Evolutionary conservation across 2,888 invertebrate species (phyloP).

Genomic region (Hemistola chrysoprasaria): DNA sequence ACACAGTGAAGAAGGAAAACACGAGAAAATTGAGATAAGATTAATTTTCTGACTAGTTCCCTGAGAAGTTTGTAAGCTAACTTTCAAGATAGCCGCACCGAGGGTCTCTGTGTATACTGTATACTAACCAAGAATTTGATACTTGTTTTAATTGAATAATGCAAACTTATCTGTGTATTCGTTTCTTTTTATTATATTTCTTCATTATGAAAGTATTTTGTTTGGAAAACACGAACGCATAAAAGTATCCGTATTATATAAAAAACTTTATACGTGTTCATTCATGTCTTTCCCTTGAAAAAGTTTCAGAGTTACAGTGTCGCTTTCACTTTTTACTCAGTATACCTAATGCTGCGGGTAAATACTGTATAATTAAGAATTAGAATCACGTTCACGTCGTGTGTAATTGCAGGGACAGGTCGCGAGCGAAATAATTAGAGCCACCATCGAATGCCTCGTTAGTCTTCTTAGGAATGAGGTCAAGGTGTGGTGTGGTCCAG

Average conservation of each 20-base stretch:
- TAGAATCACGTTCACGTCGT: conserved; percentile 50
- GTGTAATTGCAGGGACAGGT: conserved; percentile 57
- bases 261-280: neutral
- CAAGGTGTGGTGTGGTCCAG: conserved; percentile 40
- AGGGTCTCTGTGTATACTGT: conserved; percentile 37
- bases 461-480: conserved; percentile 50
- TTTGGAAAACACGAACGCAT: neutral
- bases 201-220: too few species aligned
- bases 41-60: conserved; percentile 71
- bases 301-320: conserved; percentile 1
- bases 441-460: conserved; percentile 57
- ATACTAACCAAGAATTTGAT: conserved; percentile 33
- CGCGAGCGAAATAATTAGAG: conserved; percentile 53
- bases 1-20: conserved; percentile 65
- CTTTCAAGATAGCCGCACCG: conserved; percentile 47
- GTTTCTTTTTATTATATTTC: conserved; percentile 15
- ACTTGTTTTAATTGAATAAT: conserved; percentile 37
- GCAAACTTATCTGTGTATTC: conserved; percentile 11
- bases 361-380: conserved; percentile 37
- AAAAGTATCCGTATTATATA: neutral
- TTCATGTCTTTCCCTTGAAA: neutral
- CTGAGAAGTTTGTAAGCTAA: conserved; percentile 50
- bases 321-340: conserved; percentile 11
- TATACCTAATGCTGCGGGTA: neutral
- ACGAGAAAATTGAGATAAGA: conserved; percentile 72